phyloP scores from a whole-genome alignment of 2,113 vertebrate species.

The Phaetusa simplex region DNA sequence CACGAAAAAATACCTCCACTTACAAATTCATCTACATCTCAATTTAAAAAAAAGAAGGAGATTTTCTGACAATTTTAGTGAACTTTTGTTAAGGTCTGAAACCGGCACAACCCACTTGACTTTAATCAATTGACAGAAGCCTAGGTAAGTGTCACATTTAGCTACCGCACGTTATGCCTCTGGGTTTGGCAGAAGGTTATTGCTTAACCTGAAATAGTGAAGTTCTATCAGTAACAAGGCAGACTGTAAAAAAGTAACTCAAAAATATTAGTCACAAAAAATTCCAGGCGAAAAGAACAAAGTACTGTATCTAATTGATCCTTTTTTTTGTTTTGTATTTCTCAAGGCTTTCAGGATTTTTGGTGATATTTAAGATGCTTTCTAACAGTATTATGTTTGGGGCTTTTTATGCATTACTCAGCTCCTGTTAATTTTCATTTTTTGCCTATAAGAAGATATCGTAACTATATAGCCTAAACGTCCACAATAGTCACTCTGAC shows the following conservation, averaged over 20 bases:
- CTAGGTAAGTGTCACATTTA: neutral
- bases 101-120: neutral
- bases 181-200: neutral
- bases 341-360: neutral
- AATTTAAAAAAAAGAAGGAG: neutral
- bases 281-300: neutral
- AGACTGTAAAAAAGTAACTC: neutral
- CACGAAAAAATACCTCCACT: neutral
- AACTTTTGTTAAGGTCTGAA: neutral
- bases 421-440: neutral
- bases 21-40: neutral
- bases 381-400: neutral
- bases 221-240: neutral
- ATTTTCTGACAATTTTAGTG: neutral
- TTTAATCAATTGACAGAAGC: neutral
- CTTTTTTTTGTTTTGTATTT: neutral
- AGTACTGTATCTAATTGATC: neutral
- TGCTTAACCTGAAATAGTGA: neutral
- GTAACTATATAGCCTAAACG: neutral
- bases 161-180: neutral
- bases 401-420: fast-evolving
- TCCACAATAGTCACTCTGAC: neutral
- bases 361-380: neutral
- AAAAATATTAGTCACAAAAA: neutral
- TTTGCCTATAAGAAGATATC: neutral